phyloP scores from a whole-genome alignment of 2,113 vertebrate species.

The Erinaceus europaeus region DNA sequence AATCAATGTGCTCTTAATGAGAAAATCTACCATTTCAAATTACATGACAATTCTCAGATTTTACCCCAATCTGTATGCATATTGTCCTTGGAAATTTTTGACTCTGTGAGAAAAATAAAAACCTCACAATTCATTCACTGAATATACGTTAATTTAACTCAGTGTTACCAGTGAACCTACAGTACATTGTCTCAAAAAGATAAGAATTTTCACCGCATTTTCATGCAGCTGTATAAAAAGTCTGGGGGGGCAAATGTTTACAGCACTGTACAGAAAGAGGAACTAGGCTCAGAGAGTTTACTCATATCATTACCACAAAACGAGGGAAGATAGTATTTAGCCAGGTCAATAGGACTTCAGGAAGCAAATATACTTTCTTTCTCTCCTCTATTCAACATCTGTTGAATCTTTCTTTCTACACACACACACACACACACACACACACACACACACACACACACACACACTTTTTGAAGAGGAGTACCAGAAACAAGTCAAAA shows the following conservation, averaged over 20 bases:
- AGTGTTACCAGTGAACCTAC: neutral
- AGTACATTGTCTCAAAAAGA: neutral
- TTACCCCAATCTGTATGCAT: neutral
- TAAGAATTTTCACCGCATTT: neutral
- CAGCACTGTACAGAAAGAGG: neutral
- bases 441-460: neutral
- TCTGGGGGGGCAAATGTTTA: neutral
- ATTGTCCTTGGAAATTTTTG: neutral
- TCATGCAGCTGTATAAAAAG: neutral
- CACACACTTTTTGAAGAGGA: neutral
- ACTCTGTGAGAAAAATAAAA: neutral
- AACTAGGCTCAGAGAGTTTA: neutral
- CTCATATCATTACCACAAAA: neutral
- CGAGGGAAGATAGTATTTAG: neutral
- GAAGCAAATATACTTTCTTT: neutral
- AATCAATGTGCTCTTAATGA: neutral
- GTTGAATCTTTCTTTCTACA: too few relatives aligned
- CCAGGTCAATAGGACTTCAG: neutral
- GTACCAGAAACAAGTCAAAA: conserved; percentile 24
- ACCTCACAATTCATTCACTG: neutral
- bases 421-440: neutral
- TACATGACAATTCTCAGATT: neutral
- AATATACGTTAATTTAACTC: neutral
- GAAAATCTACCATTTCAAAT: neutral
- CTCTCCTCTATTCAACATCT: neutral